Conservation (phyloP, 2,888 invertebrate species). For the Xylophagus ater region DNA sequence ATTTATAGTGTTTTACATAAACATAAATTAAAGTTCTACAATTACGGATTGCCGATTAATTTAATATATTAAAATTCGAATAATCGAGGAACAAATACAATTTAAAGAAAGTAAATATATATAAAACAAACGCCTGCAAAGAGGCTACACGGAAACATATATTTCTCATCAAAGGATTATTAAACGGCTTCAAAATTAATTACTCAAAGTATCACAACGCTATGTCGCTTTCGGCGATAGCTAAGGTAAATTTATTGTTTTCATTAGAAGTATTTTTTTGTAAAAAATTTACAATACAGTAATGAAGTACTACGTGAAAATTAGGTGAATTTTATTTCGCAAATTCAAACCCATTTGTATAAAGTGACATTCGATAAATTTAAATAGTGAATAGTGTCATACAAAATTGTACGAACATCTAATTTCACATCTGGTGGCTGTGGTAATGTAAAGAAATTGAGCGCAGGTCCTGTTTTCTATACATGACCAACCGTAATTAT, state of each 20-base stretch:
- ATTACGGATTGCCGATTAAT: slow-evolving; percentile 2
- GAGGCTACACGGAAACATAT: slow-evolving; percentile 3
- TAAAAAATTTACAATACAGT: too few relatives aligned
- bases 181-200: slow-evolving; percentile 48
- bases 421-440: too few relatives aligned
- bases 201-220: slow-evolving; percentile 55
- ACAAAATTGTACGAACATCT: too few relatives aligned
- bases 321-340: too few relatives aligned
- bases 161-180: slow-evolving; percentile 1
- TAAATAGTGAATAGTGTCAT: too few relatives aligned
- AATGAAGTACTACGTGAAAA: too few relatives aligned
- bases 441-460: too few relatives aligned
- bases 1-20: too few relatives aligned
- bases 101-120: background rate
- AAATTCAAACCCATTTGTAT: too few relatives aligned
- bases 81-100: background rate
- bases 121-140: slow-evolving; percentile 4
- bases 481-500: slow-evolving; percentile 8
- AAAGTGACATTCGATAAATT: too few relatives aligned
- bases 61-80: background rate
- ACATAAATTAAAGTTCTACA: too few relatives aligned
- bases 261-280: too few relatives aligned
- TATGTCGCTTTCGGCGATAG: slow-evolving; percentile 49
- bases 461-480: slow-evolving; percentile 8
- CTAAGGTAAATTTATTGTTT: slow-evolving; percentile 45